phyloP scores from a whole-genome alignment of 1,140 invertebrate species.

The Sitophilus oryzae region DNA sequence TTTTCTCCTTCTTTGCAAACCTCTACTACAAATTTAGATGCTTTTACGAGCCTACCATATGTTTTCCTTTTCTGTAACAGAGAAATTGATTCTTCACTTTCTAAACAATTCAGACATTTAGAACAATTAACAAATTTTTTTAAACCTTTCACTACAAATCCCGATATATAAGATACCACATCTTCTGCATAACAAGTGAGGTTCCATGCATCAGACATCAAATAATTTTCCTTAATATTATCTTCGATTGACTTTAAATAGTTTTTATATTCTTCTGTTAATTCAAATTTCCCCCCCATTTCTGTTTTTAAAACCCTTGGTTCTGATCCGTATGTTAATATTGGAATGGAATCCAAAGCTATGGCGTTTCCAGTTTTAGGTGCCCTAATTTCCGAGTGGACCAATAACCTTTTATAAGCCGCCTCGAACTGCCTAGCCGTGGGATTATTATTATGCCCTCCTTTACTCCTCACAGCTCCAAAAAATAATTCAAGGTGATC shows the following conservation, averaged over 20 bases:
- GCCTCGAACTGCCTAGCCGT: constrained; percentile 35
- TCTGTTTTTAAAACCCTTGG: neutral
- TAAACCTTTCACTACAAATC: constrained; percentile 19
- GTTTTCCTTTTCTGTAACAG: constrained; percentile 7
- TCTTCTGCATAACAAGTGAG: constrained; percentile 18
- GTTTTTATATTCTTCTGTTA: neutral
- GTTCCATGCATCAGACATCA: constrained; percentile 7
- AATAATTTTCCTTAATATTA: constrained; percentile 11
- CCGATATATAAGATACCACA: constrained; percentile 21
- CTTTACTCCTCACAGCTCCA: constrained; percentile 29
- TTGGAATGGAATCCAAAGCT: constrained; percentile 9
- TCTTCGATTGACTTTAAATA: constrained; percentile 7
- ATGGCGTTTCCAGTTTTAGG: constrained; percentile 11
- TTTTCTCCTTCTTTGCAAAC: constrained; percentile 1
- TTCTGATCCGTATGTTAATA: constrained; percentile 10
- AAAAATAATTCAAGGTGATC: constrained; percentile 45
- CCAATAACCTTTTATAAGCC: constrained; percentile 25
- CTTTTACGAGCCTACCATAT: constrained; percentile 12
- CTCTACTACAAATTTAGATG: neutral
- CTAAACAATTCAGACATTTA: constrained; percentile 9
- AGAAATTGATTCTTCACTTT: constrained; percentile 2
- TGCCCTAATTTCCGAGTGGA: constrained; percentile 17
- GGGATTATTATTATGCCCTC: constrained; percentile 43
- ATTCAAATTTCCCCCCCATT: neutral
- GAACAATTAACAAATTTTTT: constrained; percentile 16